phyloP scores from a whole-genome alignment of 2,113 vertebrate species.

The Kryptolebias marmoratus region DNA sequence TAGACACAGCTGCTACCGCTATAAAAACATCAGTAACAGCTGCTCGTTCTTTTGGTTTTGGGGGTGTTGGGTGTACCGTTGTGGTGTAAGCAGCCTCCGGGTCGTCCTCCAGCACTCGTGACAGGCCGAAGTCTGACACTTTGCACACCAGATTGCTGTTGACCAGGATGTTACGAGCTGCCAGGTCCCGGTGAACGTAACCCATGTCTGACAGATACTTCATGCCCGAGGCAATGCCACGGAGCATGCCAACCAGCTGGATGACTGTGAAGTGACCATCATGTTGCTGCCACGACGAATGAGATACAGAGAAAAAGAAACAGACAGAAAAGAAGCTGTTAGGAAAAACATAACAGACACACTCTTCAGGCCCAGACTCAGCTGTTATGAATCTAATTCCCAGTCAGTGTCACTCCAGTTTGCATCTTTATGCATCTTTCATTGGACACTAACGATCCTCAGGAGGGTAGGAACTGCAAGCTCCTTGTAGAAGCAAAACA shows the following conservation, averaged over 20 bases:
- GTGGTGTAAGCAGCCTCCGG: constrained; percentile 97
- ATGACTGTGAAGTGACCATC: constrained; percentile 97
- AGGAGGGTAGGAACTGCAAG: too few species aligned
- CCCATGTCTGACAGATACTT: constrained; percentile 99
- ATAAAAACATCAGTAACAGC: background rate
- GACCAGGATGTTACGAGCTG: constrained; percentile 95
- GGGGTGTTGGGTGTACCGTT: constrained; percentile 60
- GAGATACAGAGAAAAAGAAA: background rate
- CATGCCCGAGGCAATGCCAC: constrained; percentile 97
- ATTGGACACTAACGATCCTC: too few species aligned
- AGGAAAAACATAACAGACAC: background rate
- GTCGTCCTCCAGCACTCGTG: constrained; percentile 93
- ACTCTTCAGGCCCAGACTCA: too few species aligned
- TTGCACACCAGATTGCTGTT: constrained; percentile 99
- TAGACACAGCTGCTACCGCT: background rate
- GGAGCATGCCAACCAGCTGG: constrained; percentile 97
- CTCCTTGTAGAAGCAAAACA: too few species aligned
- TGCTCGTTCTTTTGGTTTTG: background rate
- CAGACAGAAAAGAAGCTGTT: background rate
- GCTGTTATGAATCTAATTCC: too few species aligned
- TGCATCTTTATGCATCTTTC: too few species aligned
- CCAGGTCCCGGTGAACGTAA: constrained; percentile 95
- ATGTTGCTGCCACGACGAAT: constrained; percentile 67
- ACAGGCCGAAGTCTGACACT: constrained; percentile 98
- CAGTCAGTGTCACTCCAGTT: too few species aligned